These are phyloP conservation scores for Myathropa florea DNA, from an alignment of 2,888 invertebrate species.

Conservation along the genomic window DNA sequence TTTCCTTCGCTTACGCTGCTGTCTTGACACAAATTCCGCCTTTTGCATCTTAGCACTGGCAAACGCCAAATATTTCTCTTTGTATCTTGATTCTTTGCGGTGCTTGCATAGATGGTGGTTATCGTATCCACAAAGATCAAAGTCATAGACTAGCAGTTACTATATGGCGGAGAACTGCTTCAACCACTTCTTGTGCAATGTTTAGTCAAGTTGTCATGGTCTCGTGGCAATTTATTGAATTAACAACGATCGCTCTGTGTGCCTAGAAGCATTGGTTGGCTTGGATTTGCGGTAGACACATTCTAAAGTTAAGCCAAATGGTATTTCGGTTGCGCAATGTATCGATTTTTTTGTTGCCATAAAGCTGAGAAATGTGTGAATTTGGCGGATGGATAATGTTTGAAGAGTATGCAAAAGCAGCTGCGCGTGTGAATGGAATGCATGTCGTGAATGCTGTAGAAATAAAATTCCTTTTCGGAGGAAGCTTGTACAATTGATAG, in stretches of 20 bases:
- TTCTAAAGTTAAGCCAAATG: background rate
- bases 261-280: background rate
- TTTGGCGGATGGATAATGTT: background rate
- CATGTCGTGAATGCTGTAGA: no score
- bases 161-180: constrained; percentile 23
- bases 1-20: constrained; percentile 14
- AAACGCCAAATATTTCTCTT: background rate
- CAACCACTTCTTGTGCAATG: constrained; percentile 55
- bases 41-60: background rate
- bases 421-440: background rate
- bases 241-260: background rate
- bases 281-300: background rate
- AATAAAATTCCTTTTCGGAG: no score
- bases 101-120: background rate
- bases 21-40: constrained; percentile 33
- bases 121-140: constrained; percentile 60
- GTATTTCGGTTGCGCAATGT: background rate
- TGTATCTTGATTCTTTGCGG: constrained; percentile 10
- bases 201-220: constrained; percentile 19
- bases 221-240: constrained; percentile 6
- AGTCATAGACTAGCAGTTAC: constrained; percentile 49
- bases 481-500: no score
- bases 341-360: background rate
- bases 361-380: background rate
- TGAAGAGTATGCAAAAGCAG: background rate